Conservation (phyloP, 92 coral and sea anemone genomes). For the Epizoanthus stellaris region DNA sequence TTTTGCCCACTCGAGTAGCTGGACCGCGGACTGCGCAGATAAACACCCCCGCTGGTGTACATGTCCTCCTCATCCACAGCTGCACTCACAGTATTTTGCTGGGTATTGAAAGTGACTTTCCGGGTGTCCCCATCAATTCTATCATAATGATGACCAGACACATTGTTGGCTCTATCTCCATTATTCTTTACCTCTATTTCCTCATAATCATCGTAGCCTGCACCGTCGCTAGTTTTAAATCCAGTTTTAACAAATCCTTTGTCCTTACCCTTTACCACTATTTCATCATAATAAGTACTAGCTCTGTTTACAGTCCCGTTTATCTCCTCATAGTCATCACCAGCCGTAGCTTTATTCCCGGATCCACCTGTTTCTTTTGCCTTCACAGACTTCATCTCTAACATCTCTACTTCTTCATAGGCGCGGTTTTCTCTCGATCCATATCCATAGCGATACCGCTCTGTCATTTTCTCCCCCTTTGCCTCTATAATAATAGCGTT, state of each 20-base stretch:
- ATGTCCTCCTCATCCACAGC: no score
- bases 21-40: no score
- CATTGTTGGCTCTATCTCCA: no score
- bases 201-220: neutral
- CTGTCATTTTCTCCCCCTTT: neutral
- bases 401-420: neutral
- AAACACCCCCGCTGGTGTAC: no score
- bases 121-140: no score
- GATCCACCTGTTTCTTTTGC: neutral
- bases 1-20: no score
- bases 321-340: neutral
- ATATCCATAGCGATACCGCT: neutral
- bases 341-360: neutral
- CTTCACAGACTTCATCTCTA: neutral
- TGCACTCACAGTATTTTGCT: no score
- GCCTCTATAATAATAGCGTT: neutral
- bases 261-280: neutral
- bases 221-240: neutral
- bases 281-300: neutral
- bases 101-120: no score
- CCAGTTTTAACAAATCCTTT: neutral
- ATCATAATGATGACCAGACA: no score
- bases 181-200: no score
- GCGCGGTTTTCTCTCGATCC: neutral
- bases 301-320: neutral